These are phyloP conservation scores for Andrena bucephala DNA, from an alignment of 2,888 invertebrate genomes.

Conservation along the genomic window DNA sequence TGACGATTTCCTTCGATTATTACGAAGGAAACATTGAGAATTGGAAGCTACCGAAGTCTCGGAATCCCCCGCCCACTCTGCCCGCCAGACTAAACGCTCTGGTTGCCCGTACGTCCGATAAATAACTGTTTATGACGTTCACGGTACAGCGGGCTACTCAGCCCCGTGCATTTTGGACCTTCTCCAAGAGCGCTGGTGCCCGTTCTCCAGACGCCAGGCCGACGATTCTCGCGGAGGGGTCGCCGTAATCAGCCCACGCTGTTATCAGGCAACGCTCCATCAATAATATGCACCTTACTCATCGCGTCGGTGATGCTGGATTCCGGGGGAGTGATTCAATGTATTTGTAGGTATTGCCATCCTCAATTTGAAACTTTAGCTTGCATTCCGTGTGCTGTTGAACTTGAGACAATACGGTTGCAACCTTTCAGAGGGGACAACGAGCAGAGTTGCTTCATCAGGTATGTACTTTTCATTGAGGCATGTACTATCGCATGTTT, in stretches of 20 bases:
- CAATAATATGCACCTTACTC: constrained; percentile 17
- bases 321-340: neutral
- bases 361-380: neutral
- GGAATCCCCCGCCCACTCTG: neutral
- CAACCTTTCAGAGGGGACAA: too few species aligned
- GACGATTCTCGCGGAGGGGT: constrained; percentile 2
- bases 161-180: constrained; percentile 29
- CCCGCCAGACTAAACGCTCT: neutral
- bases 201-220: constrained; percentile 30
- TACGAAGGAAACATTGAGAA: constrained; percentile 20
- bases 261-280: constrained; percentile 31
- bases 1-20: constrained; percentile 46
- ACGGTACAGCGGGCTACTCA: constrained; percentile 4
- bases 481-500: too few species aligned
- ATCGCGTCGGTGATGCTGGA: neutral
- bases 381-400: too few species aligned
- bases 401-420: too few species aligned
- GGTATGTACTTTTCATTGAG: too few species aligned
- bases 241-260: neutral
- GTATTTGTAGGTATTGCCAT: neutral
- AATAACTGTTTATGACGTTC: constrained; percentile 33
- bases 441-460: too few species aligned
- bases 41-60: neutral
- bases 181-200: constrained; percentile 38
- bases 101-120: constrained; percentile 19